Percentiles rank a stretch among this genome's conserved stretches.
phyloP scores from a whole-genome alignment of 1,140 invertebrate species.

The Solenopsis invicta region DNA sequence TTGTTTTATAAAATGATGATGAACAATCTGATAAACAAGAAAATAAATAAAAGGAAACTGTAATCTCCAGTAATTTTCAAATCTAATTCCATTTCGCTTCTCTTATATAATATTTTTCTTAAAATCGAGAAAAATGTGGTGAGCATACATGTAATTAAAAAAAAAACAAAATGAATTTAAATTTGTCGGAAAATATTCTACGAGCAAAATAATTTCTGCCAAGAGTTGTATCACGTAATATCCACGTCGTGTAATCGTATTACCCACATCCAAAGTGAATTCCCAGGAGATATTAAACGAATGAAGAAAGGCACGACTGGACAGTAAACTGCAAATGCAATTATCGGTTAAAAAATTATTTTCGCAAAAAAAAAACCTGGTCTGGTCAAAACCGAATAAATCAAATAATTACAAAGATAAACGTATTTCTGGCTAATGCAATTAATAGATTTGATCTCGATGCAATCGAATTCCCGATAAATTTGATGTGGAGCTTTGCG shows the following conservation, averaged over 20 bases:
- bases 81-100: too few relatives aligned
- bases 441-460: conserved; percentile 17
- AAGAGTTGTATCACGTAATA: background rate
- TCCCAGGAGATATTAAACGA: background rate
- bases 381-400: background rate
- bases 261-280: background rate
- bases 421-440: background rate
- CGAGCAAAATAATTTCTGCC: background rate
- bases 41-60: background rate
- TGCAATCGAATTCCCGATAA: conserved; percentile 22
- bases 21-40: background rate
- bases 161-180: background rate
- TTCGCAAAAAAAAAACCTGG: background rate
- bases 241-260: background rate
- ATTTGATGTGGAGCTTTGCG: conserved; percentile 15
- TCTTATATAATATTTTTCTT: background rate
- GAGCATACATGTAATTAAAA: background rate
- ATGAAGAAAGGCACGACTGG: background rate
- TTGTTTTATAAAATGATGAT: background rate
- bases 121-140: background rate
- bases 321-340: background rate
- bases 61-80: too few relatives aligned
- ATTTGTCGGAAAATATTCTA: background rate
- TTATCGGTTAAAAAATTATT: background rate
- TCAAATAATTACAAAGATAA: background rate